Base-by-base conservation (phyloP, 2,113 vertebrate genomes). In the Trematocara stigmaticum region DNA sequence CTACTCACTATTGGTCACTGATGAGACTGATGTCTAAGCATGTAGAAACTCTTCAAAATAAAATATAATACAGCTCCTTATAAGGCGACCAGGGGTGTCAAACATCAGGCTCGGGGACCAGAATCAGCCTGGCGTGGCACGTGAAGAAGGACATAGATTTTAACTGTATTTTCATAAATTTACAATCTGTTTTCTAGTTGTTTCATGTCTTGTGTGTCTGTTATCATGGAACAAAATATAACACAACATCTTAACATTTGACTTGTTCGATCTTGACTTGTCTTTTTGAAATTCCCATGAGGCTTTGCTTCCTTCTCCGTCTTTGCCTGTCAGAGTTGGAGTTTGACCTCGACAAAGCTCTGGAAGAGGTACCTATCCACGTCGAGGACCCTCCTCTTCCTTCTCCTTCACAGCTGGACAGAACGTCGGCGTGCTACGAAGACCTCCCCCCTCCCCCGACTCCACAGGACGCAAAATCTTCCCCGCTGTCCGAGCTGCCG, bases 341-440 rank as follows among this genome's bases (percentile, higher is more conserved):
- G 93, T 99, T 99, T 95, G 99, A 99, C 88, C 93, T 99, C 87
- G 98, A 98, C 94, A 99, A 98, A 95, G 98, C 98, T 4, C 93
- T 99, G 93, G 97, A 99, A 95, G 98, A 98, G 82, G 97, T 99
- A 81, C 98, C 98, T 0, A 97, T 98, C 90, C 97, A 98, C 38
- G 93, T 97, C 7, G 98, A 98, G 85, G 98, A 99, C 92, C 97
- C 95, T 1, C 96, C 96, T 23, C 82, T 86, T 11, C 87, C 79
- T 64, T 61, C 85, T 78, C 88, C 95, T 15, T 18, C 87, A 6
- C 83, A 83, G 10, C 35, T 79, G 13, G 81, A 89, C 85, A 79
- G 87, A 26, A 42, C 3, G 40, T 87, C 94, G 0, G 2, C 26
- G 9, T 66, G 49, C 64, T 69, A 42, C 1, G 71, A 29, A 34